Evolutionary conservation across 2,797 vertebrate species (phyloP).

Genomic region (Cheirogaleus major): DNA sequence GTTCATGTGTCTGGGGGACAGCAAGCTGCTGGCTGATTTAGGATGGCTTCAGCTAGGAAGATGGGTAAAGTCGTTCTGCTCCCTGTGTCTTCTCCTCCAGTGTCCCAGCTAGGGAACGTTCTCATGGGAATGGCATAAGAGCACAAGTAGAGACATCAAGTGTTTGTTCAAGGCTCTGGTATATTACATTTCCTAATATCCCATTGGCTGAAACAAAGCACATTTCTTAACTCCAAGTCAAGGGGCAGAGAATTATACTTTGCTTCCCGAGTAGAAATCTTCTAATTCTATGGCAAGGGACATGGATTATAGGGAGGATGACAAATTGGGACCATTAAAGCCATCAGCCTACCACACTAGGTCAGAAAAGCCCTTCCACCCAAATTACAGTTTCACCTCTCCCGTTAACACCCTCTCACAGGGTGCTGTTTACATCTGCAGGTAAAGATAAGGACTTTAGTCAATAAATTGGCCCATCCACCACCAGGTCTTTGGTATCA

Average conservation of each 20-base stretch:
- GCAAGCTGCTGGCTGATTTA: neutral
- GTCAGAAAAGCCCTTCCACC: neutral
- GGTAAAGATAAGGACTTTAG: neutral
- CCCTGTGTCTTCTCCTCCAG: neutral
- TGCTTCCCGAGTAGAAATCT: neutral
- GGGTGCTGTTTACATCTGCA: neutral
- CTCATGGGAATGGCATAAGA: neutral
- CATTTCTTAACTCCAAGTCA: neutral
- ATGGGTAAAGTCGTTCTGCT: neutral
- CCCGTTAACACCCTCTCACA: neutral
- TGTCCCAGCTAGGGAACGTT: neutral
- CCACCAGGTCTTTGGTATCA: neutral
- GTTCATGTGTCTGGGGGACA: neutral
- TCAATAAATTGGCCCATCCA: neutral
- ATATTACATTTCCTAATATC: neutral
- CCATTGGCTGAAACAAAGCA: neutral
- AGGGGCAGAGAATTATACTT: neutral
- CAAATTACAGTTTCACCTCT: neutral
- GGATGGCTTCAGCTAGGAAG: neutral
- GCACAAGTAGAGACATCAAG: neutral
- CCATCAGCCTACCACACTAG: neutral
- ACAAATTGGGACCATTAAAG: neutral
- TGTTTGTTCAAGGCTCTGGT: neutral
- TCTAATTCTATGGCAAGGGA: neutral
- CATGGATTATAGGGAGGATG: too few relatives aligned